Percentiles rank a stretch among this genome's conserved stretches.
phyloP scores from a whole-genome alignment of 2,888 invertebrate genomes.

The Lepidocyrtinus sp. region DNA sequence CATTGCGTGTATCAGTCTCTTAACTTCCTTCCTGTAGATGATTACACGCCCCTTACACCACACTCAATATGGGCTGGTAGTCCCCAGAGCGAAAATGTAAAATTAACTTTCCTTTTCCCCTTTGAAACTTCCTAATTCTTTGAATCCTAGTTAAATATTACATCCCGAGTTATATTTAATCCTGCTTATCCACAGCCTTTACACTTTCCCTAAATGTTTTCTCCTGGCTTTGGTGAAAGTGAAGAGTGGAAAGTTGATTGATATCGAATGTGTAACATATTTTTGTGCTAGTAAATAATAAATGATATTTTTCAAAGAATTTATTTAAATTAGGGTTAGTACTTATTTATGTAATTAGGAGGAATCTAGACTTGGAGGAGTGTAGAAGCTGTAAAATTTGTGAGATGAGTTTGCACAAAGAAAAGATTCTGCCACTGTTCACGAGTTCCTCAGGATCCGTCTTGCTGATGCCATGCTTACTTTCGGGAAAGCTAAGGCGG shows the following conservation, averaged over 20 bases:
- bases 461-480: slow-evolving; percentile 51
- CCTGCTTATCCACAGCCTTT: slow-evolving; percentile 33
- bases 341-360: too few relatives aligned
- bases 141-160: slow-evolving; percentile 20
- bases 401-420: slow-evolving; percentile 49
- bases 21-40: slow-evolving; percentile 58
- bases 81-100: slow-evolving; percentile 63
- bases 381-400: not conserved
- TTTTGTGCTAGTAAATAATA: too few relatives aligned
- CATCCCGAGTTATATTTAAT: slow-evolving; percentile 51
- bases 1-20: slow-evolving; percentile 52
- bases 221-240: too few relatives aligned
- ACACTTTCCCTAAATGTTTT: slow-evolving; percentile 39
- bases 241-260: too few relatives aligned
- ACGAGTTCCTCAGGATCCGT: slow-evolving; percentile 41
- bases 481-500: slow-evolving; percentile 63
- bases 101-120: slow-evolving; percentile 16
- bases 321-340: too few relatives aligned
- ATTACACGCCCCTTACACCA: slow-evolving; percentile 58
- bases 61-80: slow-evolving; percentile 34
- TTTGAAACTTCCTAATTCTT: not conserved
- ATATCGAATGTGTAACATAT: too few relatives aligned
- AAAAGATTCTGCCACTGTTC: slow-evolving; percentile 25
- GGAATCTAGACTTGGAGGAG: not conserved
- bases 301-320: too few relatives aligned